These are phyloP conservation scores for Pelosia muscerda DNA, from an alignment of 2,888 invertebrate species.

Conservation along the genomic window DNA sequence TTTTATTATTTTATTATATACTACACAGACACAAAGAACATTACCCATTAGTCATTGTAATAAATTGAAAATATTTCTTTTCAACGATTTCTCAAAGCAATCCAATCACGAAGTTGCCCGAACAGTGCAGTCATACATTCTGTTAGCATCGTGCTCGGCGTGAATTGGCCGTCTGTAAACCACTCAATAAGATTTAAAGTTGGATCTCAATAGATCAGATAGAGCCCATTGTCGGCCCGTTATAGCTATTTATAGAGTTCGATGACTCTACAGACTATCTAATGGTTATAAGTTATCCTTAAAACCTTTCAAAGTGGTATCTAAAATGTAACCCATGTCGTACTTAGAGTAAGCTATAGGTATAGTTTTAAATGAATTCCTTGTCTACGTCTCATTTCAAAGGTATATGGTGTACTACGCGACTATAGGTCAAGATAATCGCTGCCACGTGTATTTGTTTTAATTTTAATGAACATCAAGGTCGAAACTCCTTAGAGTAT, in stretches of 20 bases:
- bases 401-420: neutral
- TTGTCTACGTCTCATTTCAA: neutral
- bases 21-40: neutral
- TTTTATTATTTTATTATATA: neutral
- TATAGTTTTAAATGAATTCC: neutral
- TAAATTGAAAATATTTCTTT: conserved; percentile 14
- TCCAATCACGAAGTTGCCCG: conserved; percentile 50
- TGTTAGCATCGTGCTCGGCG: conserved; percentile 47
- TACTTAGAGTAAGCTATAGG: neutral
- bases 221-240: conserved; percentile 66
- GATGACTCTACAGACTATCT: conserved; percentile 64
- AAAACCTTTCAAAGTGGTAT: conserved; percentile 43
- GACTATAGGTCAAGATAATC: neutral
- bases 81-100: conserved; percentile 19
- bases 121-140: conserved; percentile 50
- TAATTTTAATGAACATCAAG: no score
- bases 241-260: conserved; percentile 72
- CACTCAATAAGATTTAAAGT: conserved; percentile 63
- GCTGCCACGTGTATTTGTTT: no score
- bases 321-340: neutral
- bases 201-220: conserved; percentile 69
- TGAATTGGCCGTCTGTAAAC: conserved; percentile 66
- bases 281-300: conserved; percentile 54
- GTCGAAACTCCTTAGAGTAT: no score
- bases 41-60: conserved; percentile 18